Evolutionary conservation across 1,140 invertebrate genomes (phyloP).

Genomic region (Danaus melanippus): DNA sequence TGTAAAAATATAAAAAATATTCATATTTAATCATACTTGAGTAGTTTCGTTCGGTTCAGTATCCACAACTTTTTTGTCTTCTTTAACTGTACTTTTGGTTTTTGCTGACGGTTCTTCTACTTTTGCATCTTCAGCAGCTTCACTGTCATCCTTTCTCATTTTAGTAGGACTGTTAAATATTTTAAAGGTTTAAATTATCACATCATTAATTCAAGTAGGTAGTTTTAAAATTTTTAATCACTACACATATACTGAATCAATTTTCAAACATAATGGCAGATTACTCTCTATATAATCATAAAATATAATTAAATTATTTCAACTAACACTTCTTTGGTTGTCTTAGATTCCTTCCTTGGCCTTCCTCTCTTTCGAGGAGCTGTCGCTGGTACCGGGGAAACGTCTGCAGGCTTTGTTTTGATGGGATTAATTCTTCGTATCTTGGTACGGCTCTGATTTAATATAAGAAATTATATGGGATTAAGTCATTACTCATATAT

Average conservation of each 20-base stretch:
- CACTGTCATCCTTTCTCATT: conserved; percentile 51
- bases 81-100: conserved; percentile 3
- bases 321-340: conserved; percentile 30
- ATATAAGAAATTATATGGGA: no score
- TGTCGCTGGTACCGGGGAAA: conserved; percentile 14
- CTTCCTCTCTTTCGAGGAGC: conserved; percentile 47
- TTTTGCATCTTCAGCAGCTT: conserved; percentile 12
- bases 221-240: no score
- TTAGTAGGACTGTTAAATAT: conserved; percentile 33
- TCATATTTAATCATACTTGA: background rate
- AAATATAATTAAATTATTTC: no score
- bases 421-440: no score
- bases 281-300: no score
- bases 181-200: background rate
- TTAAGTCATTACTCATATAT: no score
- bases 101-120: conserved; percentile 10
- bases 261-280: no score
- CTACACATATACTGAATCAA: no score
- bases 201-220: background rate
- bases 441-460: no score
- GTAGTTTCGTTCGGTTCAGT: background rate
- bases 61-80: conserved; percentile 1
- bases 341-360: conserved; percentile 39
- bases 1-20: background rate
- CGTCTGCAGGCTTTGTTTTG: conserved; percentile 13